Base-by-base conservation (phyloP, 2,888 invertebrate species). In the Deroplatys truncata region DNA sequence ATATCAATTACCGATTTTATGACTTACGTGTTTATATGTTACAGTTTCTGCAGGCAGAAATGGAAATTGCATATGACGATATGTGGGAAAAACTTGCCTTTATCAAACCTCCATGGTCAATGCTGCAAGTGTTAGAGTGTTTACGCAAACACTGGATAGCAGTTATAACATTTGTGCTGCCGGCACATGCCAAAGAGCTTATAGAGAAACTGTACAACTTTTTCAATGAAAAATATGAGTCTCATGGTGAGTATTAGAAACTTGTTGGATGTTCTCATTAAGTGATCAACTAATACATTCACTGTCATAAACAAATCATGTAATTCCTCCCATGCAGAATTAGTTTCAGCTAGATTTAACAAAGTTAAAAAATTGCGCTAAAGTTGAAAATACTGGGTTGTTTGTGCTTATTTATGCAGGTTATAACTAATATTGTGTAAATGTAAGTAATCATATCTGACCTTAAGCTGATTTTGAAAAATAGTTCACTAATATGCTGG, bases 111-210 rank as follows among this genome's bases (percentile, higher is more conserved):
- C 95, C 96, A 0, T 96, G 96, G 95, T 92, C 93, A 8, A 92
- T 96, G 83, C 90, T 92, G 7, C 94, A 95, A 88, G 95, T 95
- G 88, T 92, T 96, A 28, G 93, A 94, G 90, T 95, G 95, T 91
- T 93, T 96, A 91, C 93, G 94, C 89, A 95, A 94, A 92, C 95
- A 96, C 92, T 96, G 96, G 96, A 92, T 94, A 15, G 94, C 95
- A 0, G 95, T 96, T 20, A 96, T 96, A 93, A 28, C 72, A 29
- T 72, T 84, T 49, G 83, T 88, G 31, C 31, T 88, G n/a, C 90
- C 87, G 25, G 16, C 35, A 43, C 4, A n/a, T 9, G n/a, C n/a
- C 25, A 86, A 72, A 35, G n/a, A 20, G 7, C 25, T 72, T 16
- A 7, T 72, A 20, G 20, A 72, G 7, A 72, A 72, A 7, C 9